phyloP scores from a whole-genome alignment of 2,888 invertebrate genomes.

The Latheticus oryzae region DNA sequence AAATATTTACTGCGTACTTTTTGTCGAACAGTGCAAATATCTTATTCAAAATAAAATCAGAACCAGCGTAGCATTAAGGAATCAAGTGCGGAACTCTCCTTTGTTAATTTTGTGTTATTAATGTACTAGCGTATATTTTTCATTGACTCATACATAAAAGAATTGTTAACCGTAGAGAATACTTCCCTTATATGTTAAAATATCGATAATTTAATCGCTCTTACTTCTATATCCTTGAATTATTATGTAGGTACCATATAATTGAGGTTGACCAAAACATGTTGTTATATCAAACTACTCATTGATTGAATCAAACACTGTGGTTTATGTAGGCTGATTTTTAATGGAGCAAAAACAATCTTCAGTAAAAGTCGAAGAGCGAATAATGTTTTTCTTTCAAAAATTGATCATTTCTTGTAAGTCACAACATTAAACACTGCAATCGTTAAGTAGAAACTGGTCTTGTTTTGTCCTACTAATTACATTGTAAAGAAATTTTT shows the following conservation, averaged over 20 bases:
- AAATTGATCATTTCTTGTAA: too few species aligned
- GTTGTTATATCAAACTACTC: slow-evolving; percentile 20
- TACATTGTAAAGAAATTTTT: too few species aligned
- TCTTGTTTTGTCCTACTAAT: too few species aligned
- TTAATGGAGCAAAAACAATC: slow-evolving; percentile 23
- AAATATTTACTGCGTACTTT: slow-evolving; percentile 4
- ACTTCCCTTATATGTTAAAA: slow-evolving; percentile 9
- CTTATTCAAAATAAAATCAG: slow-evolving; percentile 12
- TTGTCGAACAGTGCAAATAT: too few species aligned
- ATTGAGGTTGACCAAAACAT: slow-evolving; percentile 27
- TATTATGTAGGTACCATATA: slow-evolving; percentile 32
- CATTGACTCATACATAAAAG: slow-evolving; percentile 4
- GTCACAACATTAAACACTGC: too few species aligned
- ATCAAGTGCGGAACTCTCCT: slow-evolving; percentile 24
- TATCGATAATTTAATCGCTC: slow-evolving; percentile 14
- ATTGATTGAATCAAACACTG: slow-evolving; percentile 24
- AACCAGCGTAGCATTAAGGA: slow-evolving; percentile 18
- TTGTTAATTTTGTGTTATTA: slow-evolving; percentile 26
- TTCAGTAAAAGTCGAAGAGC: too few species aligned
- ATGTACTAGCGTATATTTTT: slow-evolving; percentile 5
- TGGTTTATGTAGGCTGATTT: slow-evolving; percentile 13
- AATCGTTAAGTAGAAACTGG: too few species aligned
- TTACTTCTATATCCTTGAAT: slow-evolving; percentile 29
- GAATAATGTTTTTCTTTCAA: too few species aligned
- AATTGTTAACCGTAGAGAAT: slow-evolving; percentile 23